A percentile compares a stretch with the other conserved stretches of the same genome.
Evolutionary conservation across 2,888 invertebrate genomes (phyloP).

Genomic region (Caenorhabditis imperialis): DNA sequence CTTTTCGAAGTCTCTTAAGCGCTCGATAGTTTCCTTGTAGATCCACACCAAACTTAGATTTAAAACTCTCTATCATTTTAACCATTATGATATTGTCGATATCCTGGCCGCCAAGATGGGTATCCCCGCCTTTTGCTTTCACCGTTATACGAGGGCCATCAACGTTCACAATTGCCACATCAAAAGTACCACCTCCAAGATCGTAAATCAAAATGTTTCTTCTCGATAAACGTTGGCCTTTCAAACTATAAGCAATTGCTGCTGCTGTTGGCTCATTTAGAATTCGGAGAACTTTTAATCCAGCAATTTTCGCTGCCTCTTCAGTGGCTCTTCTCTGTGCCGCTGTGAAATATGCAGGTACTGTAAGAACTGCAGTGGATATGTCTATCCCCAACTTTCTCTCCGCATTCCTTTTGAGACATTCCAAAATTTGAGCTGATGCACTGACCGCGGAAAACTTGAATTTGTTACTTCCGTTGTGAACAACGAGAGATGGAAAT

Average conservation of each 20-base stretch:
- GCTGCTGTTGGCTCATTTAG: slow-evolving; percentile 55
- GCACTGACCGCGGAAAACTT: slow-evolving; percentile 28
- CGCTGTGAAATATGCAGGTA: slow-evolving; percentile 57
- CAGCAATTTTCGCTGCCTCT: slow-evolving; percentile 45
- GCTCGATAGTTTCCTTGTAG: slow-evolving; percentile 89
- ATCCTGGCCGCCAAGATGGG: slow-evolving; percentile 57
- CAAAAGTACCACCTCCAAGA: slow-evolving; percentile 55
- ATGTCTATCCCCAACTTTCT: slow-evolving; percentile 42
- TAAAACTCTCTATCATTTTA: slow-evolving; percentile 41
- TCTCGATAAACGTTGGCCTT: slow-evolving; percentile 41
- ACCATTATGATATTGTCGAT: slow-evolving; percentile 53
- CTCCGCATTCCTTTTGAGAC: slow-evolving; percentile 47
- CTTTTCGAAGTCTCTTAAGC: slow-evolving; percentile 89
- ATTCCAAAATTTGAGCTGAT: slow-evolving; percentile 41
- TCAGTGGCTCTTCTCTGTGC: slow-evolving; percentile 50
- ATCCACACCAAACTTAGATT: slow-evolving; percentile 83
- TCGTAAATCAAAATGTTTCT: slow-evolving; percentile 54
- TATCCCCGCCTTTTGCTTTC: slow-evolving; percentile 54
- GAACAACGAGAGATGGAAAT: slow-evolving; percentile 25
- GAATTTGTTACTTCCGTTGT: slow-evolving; percentile 15
- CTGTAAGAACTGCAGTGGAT: slow-evolving; percentile 53
- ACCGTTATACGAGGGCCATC: slow-evolving; percentile 54
- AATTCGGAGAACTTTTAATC: slow-evolving; percentile 46
- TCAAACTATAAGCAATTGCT: slow-evolving; percentile 48
- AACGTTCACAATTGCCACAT: slow-evolving; percentile 55